Conservation (phyloP, 1,140 invertebrate species). For the Leptinotarsa defecta region DNA sequence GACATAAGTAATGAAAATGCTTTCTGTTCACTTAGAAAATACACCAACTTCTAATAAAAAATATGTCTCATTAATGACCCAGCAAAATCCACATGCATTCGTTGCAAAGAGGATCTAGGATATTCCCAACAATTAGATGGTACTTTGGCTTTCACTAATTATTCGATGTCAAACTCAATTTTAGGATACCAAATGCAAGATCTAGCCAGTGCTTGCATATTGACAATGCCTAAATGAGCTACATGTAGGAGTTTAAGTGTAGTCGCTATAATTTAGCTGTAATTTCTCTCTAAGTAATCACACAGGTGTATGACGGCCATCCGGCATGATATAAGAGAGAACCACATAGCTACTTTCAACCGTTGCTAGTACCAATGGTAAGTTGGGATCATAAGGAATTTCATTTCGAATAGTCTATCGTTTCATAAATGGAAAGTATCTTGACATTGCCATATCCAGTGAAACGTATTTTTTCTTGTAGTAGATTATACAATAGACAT, state of each 20-base stretch:
- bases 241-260: neutral
- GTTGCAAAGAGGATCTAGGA: neutral
- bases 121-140: neutral
- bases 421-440: slow-evolving; percentile 46
- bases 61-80: neutral
- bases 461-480: slow-evolving; percentile 40
- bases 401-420: slow-evolving; percentile 40
- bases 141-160: neutral
- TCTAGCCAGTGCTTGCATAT: neutral
- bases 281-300: slow-evolving; percentile 60
- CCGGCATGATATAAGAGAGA: slow-evolving; percentile 56
- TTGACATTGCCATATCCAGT: slow-evolving; percentile 41
- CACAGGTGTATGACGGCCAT: slow-evolving; percentile 57
- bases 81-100: neutral
- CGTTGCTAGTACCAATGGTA: slow-evolving; percentile 38
- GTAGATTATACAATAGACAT: slow-evolving; percentile 32
- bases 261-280: too few species aligned
- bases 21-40: neutral
- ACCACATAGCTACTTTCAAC: slow-evolving; percentile 56
- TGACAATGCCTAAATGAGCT: neutral
- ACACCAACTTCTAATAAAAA: neutral
- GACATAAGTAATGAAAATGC: neutral
- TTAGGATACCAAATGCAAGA: neutral
- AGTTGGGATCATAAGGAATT: slow-evolving; percentile 51
- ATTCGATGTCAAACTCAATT: neutral